Conservation (phyloP, 1,140 invertebrate species). For the Lucilia sericata region DNA sequence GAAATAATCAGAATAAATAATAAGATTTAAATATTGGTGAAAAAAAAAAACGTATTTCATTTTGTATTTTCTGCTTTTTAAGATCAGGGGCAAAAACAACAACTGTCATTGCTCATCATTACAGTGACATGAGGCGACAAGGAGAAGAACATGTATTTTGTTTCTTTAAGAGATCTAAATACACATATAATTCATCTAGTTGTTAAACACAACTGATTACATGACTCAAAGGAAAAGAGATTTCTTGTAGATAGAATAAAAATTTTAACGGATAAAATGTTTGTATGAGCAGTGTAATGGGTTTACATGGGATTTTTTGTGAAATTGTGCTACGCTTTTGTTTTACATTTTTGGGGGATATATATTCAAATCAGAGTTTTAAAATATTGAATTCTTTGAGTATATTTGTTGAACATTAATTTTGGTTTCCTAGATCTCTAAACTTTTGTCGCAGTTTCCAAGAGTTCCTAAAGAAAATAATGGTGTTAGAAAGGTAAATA, state of each 20-base stretch:
- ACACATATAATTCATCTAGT: not conserved
- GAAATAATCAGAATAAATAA: not conserved
- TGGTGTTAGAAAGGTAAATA: too few relatives aligned
- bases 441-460: too few relatives aligned
- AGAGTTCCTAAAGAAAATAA: too few relatives aligned
- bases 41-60: not conserved
- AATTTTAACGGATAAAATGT: not conserved
- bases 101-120: not conserved
- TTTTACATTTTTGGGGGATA: not conserved
- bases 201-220: conserved; percentile 15
- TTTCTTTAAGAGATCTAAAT: not conserved
- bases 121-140: not conserved
- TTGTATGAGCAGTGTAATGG: not conserved
- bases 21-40: not conserved
- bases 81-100: not conserved
- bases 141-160: not conserved
- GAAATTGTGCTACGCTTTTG: not conserved
- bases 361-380: too few relatives aligned
- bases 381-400: too few relatives aligned
- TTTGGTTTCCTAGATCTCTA: too few relatives aligned
- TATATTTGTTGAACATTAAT: too few relatives aligned
- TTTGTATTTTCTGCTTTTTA: not conserved
- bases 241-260: not conserved
- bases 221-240: not conserved
- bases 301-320: not conserved